Conservation (phyloP, 2,888 invertebrate species). For the Drosophila cognata region DNA sequence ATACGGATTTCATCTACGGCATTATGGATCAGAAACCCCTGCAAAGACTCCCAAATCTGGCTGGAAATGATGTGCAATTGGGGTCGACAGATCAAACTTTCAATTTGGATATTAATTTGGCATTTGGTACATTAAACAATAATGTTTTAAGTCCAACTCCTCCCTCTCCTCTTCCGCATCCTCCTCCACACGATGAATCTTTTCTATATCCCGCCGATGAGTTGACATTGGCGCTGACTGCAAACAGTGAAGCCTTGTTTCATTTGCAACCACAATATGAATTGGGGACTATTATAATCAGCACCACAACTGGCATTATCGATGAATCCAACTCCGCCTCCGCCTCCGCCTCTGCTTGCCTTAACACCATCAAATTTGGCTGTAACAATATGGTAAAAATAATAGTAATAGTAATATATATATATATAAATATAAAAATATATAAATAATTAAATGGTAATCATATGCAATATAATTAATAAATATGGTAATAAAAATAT, state of each 20-base stretch:
- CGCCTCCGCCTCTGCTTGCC: constrained; percentile 8
- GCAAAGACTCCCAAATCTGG: not conserved
- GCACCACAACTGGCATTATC: constrained; percentile 44
- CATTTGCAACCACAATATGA: constrained; percentile 57
- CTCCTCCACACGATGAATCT: not conserved
- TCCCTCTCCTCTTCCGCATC: constrained; percentile 2
- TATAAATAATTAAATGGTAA: not conserved
- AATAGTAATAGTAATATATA: not conserved
- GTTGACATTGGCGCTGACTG: constrained; percentile 14
- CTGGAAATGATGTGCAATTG: constrained; percentile 1
- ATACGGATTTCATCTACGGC: not conserved
- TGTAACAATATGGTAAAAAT: constrained; percentile 55
- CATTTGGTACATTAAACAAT: constrained; percentile 9
- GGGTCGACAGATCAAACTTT: constrained; percentile 7
- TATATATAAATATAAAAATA: not conserved
- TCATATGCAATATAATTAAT: not conserved
- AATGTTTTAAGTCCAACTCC: not conserved
- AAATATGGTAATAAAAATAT: not conserved
- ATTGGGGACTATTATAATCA: constrained; percentile 71
- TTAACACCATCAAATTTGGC: constrained; percentile 45
- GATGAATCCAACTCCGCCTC: constrained; percentile 25
- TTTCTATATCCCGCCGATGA: constrained; percentile 36
- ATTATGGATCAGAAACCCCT: not conserved
- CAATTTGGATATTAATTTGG: constrained; percentile 18
- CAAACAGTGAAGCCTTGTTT: constrained; percentile 17